Evolutionary conservation across 2,888 invertebrate genomes (phyloP).

Genomic region (Elgonia sp.): DNA sequence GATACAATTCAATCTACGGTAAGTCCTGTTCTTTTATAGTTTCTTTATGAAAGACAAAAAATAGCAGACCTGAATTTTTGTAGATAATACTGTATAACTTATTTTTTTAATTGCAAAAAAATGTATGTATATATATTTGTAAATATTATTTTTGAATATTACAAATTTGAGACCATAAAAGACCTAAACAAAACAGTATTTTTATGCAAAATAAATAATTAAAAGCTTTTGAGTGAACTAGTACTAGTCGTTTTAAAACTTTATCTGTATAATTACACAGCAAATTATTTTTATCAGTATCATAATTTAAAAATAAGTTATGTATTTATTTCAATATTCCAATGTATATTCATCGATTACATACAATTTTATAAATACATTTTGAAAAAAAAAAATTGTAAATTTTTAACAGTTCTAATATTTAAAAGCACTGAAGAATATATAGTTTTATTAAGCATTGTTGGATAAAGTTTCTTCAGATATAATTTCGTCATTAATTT

Average conservation of each 20-base stretch:
- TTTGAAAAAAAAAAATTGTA: neutral
- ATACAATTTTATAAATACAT: conserved; percentile 21
- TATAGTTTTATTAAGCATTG: neutral
- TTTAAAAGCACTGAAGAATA: conserved; percentile 66
- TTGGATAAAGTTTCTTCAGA: neutral
- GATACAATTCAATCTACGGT: too few species aligned
- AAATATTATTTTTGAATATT: neutral
- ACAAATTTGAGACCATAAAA: neutral
- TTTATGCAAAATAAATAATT: conserved; percentile 1
- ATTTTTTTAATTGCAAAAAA: too few species aligned
- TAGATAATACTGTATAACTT: too few species aligned
- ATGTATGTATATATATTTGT: too few species aligned
- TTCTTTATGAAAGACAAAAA: too few species aligned
- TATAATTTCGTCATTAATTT: neutral
- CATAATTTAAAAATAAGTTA: conserved; percentile 52
- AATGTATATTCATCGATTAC: conserved; percentile 14
- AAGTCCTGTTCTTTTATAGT: too few species aligned
- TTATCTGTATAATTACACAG: conserved; percentile 41
- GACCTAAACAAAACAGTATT: neutral
- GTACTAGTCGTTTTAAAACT: conserved; percentile 26
- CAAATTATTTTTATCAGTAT: conserved; percentile 40
- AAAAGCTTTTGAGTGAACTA: conserved; percentile 10
- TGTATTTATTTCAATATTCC: conserved; percentile 49
- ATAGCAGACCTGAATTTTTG: too few species aligned
- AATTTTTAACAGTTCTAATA: neutral